Percentiles rank a stretch among this genome's conserved stretches.
phyloP scores from a whole-genome alignment of 2,113 vertebrate genomes.

The Numida meleagris region DNA sequence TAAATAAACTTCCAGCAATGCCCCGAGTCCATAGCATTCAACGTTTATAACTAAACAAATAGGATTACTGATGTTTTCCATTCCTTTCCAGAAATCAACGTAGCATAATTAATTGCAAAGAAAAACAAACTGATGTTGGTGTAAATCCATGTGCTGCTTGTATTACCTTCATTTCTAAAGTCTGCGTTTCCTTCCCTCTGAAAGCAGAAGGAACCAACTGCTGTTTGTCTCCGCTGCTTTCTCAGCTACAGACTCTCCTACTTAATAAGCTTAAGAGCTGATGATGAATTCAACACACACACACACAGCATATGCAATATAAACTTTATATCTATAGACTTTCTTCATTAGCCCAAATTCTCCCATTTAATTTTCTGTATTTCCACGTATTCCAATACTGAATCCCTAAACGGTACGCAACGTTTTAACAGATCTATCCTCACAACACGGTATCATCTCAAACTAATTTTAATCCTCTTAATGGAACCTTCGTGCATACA shows the following conservation, averaged over 20 bases:
- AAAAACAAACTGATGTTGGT: background rate
- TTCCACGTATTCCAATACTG: background rate
- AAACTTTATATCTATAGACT: background rate
- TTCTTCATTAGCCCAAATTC: background rate
- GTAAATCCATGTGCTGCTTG: background rate
- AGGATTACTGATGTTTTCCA: conserved; percentile 5
- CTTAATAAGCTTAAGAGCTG: background rate
- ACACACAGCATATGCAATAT: background rate
- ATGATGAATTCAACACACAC: background rate
- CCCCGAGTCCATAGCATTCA: background rate
- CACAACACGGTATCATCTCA: background rate
- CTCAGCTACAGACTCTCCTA: background rate
- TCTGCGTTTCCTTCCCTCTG: background rate
- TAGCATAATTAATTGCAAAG: background rate
- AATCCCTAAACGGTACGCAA: background rate
- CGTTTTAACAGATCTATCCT: background rate
- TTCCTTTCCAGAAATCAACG: background rate
- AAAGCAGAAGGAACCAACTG: background rate
- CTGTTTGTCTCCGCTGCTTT: conserved; percentile 13
- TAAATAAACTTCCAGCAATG: conserved; percentile 2
- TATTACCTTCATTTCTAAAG: background rate
- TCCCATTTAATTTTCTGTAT: background rate
- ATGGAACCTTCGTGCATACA: background rate
- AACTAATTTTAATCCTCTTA: background rate
- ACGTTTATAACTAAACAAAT: conserved; percentile 20